Base-by-base conservation (phyloP, 2,888 invertebrate genomes). In the Brachylomia viminalis region DNA sequence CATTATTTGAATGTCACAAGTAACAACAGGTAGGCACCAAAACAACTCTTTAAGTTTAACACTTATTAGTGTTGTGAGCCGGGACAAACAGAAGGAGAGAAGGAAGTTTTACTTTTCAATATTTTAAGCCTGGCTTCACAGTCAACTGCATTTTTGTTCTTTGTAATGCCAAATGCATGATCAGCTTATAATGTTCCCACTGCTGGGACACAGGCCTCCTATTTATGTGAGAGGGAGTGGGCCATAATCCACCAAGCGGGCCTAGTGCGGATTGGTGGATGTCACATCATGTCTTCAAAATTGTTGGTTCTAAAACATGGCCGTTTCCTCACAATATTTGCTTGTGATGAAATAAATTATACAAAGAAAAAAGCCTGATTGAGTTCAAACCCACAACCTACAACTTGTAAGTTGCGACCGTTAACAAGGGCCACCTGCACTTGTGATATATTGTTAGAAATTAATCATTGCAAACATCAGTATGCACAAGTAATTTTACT, bases 1-100 rank as follows among this genome's bases (percentile, higher is more conserved):
- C 30, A 30, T 27, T n/a, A 38, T 58, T 72, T 47, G 13, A 49
- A 49, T 72, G 58, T 71, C 45, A 47, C 7, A 27, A 58, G n/a
- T 33, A 70, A 27, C 15, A 47, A n/a, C 20, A 73, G 47, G 11
- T n/a, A 27, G 17, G 2, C 8, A 58, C 2, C 15, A 73, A 38
- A 73, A 59, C 33, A 47, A 38, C 3, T 47, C 11, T n/a, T 30
- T 17, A 33, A 65, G 7, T n/a, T 30, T 17, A 33, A 65, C 2
- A 27, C 8, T 38, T 38, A 38, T 11, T 42, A 7, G 45, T 58
- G 27, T 45, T 54, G 42, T 30, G 13, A 38, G 6, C 1, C 23
- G 27, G 10, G 8, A 59, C 23, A 6, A 27, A 20, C 7, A 5
- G 30, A 49, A 66, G 23, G 13, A 20, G 4, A 30, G 49, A 30